A percentile compares a stretch with the other conserved stretches of the same genome.
Evolutionary conservation across 2,113 vertebrate genomes (phyloP).

Genomic region (Pelusios castaneus): DNA sequence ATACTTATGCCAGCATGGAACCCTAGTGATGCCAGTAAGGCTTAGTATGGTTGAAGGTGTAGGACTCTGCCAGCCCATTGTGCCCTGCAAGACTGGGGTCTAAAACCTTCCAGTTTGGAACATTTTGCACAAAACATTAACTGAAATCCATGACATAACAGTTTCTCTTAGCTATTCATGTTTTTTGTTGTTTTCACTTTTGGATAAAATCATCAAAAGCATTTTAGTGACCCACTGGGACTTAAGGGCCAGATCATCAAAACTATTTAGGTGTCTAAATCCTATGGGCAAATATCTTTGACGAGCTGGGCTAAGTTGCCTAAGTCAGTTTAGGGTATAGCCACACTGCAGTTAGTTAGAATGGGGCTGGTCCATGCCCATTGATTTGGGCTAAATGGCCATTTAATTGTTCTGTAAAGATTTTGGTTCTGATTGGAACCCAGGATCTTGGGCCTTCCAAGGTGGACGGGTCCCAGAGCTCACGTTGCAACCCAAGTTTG

Average conservation of each 20-base stretch:
- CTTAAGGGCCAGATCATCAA: neutral
- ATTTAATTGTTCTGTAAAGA: neutral
- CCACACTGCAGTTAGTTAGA: neutral
- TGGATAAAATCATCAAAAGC: neutral
- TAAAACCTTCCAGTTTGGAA: neutral
- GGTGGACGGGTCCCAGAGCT: neutral
- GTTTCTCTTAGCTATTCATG: neutral
- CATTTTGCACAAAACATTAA: neutral
- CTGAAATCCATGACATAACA: neutral
- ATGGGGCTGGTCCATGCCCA: neutral
- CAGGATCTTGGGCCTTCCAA: neutral
- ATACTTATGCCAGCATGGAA: neutral
- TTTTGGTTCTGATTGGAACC: neutral
- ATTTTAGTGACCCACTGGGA: neutral
- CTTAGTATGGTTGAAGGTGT: neutral
- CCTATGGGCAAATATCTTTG: neutral
- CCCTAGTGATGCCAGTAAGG: neutral
- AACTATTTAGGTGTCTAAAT: neutral
- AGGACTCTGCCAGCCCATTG: neutral
- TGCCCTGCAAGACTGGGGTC: neutral
- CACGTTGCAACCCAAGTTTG: neutral
- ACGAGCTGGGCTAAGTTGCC: neutral
- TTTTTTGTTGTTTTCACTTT: neutral
- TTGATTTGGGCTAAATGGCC: neutral
- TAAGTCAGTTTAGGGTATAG: neutral